Percentiles rank a stretch among this genome's conserved stretches.
Conservation (phyloP, 2,888 invertebrate species). For the Eupithecia inturbata region DNA sequence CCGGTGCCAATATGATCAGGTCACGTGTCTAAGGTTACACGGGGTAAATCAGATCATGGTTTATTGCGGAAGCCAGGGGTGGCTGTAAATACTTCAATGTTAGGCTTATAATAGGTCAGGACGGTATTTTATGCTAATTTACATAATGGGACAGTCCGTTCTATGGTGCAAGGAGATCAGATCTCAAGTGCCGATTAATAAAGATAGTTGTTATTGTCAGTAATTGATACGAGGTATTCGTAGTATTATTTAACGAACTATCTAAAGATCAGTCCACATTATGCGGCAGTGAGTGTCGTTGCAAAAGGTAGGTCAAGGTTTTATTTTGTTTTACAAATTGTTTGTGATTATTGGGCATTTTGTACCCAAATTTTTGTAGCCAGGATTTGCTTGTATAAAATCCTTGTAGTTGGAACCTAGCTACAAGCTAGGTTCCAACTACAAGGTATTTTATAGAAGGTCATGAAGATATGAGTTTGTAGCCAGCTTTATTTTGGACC, state of each 20-base stretch:
- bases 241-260: not conserved
- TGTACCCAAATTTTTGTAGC: not conserved
- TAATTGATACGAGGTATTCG: not conserved
- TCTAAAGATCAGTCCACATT: not conserved
- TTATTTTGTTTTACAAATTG: too few relatives aligned
- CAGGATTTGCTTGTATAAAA: not conserved
- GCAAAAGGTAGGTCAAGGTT: not conserved
- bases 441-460: not conserved
- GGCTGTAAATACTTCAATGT: slow-evolving; percentile 41
- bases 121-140: slow-evolving; percentile 22
- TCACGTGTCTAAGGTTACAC: slow-evolving; percentile 69
- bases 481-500: not conserved
- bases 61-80: slow-evolving; percentile 49
- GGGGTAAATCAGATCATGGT: slow-evolving; percentile 64
- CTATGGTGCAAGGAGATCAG: slow-evolving; percentile 5
- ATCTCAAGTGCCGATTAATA: not conserved
- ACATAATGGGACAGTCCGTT: slow-evolving; percentile 19
- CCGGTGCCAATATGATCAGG: slow-evolving; percentile 55
- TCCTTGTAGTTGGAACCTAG: too few relatives aligned
- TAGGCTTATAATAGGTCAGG: slow-evolving; percentile 20
- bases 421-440: not conserved
- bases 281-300: not conserved
- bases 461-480: not conserved
- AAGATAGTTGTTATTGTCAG: not conserved
- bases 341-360: too few relatives aligned